Percentiles rank a stretch among this genome's conserved stretches.
These are phyloP conservation scores for Nemotelus pantherinus DNA, from an alignment of 2,888 invertebrate species.

Conservation along the genomic window DNA sequence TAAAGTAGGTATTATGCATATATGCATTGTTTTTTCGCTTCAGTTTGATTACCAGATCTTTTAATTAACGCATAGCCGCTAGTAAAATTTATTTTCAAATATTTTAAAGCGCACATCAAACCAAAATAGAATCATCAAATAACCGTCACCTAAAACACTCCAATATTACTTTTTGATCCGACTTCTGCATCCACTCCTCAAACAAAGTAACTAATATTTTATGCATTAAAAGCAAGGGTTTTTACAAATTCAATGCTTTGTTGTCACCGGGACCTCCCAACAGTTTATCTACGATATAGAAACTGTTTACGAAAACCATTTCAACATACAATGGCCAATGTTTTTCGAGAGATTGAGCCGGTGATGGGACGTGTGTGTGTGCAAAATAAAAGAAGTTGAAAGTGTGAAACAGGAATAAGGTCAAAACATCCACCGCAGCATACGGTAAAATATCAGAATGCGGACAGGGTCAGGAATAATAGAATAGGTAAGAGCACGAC, in stretches of 20 bases:
- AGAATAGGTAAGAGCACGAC: constrained; percentile 1
- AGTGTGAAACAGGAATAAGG: constrained; percentile 27
- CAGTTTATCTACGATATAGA: constrained; percentile 33
- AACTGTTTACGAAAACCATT: constrained; percentile 38
- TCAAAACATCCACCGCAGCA: constrained; percentile 9
- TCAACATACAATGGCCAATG: constrained; percentile 26
- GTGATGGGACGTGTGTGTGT: too few species aligned
- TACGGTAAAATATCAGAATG: constrained; percentile 13
- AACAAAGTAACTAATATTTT: background rate
- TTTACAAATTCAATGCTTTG: background rate
- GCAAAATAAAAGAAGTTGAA: too few species aligned
- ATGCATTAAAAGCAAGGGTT: background rate
- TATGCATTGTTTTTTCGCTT: too few species aligned
- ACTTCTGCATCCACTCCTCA: too few species aligned
- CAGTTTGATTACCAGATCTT: too few species aligned
- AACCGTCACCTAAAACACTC: too few species aligned
- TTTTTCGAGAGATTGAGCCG: background rate
- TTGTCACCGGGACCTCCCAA: background rate
- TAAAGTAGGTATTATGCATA: too few species aligned
- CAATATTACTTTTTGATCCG: too few species aligned
- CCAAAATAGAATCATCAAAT: too few species aligned
- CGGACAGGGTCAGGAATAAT: constrained; percentile 5
- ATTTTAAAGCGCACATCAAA: too few species aligned
- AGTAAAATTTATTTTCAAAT: too few species aligned
- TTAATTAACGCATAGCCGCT: too few species aligned